These are phyloP conservation scores for Lobophora halterata DNA, from an alignment of 2,888 invertebrate species.

Conservation along the genomic window DNA sequence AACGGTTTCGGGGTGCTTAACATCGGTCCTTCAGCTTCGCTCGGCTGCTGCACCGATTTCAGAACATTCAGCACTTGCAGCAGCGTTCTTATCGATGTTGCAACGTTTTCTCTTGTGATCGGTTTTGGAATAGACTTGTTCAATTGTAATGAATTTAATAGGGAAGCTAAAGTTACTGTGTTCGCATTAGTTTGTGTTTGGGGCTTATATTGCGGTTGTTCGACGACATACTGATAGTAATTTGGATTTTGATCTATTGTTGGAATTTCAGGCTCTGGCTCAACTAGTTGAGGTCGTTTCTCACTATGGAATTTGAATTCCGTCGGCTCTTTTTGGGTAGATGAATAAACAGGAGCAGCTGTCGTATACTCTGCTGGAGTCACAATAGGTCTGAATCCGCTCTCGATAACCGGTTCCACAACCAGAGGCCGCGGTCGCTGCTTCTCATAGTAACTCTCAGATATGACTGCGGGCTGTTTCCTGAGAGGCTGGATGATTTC, in stretches of 20 bases:
- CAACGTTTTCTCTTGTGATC: slow-evolving; percentile 88
- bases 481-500: slow-evolving; percentile 44
- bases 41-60: slow-evolving; percentile 70
- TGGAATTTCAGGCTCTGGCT: slow-evolving; percentile 37
- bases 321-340: slow-evolving; percentile 35
- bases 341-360: slow-evolving; percentile 43
- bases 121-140: slow-evolving; percentile 88
- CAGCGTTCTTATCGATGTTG: slow-evolving; percentile 88
- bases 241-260: slow-evolving; percentile 43
- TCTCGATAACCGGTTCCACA: slow-evolving; percentile 55
- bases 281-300: slow-evolving; percentile 40
- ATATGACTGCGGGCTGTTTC: slow-evolving; percentile 56
- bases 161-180: slow-evolving; percentile 64
- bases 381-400: slow-evolving; percentile 66
- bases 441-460: slow-evolving; percentile 68
- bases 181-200: slow-evolving; percentile 41
- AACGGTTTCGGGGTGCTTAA: slow-evolving; percentile 66
- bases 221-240: slow-evolving; percentile 56
- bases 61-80: slow-evolving; percentile 87
- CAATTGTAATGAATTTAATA: slow-evolving; percentile 86
- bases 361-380: slow-evolving; percentile 41
- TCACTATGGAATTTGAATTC: slow-evolving; percentile 38
- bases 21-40: slow-evolving; percentile 55
- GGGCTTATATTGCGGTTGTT: slow-evolving; percentile 44
- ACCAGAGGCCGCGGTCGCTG: slow-evolving; percentile 40